Evolutionary conservation across 2,797 vertebrate genomes (phyloP), one percentile per base, ranked within the genome.

Genomic region (Rhinoraja longicauda): DNA sequence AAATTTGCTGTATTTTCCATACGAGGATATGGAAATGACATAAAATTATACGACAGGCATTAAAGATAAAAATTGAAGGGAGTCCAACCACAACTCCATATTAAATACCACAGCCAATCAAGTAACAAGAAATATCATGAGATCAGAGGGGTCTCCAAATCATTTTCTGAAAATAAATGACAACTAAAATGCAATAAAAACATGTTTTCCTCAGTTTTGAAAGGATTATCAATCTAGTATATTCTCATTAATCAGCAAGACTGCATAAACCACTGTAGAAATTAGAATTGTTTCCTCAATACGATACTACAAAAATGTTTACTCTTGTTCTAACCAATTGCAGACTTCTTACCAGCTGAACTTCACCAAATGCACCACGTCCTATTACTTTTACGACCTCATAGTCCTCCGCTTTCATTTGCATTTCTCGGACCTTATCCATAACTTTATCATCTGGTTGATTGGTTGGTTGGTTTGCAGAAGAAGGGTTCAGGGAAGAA

Each of bases 361-460:
- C 99, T 96, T 99, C 98, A 72, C 99, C 99, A 95, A 99, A 99
- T 45, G 99, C 98, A 67, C 98, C 98, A 96, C 98, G 97, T 94
- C 99, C 99, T n/a, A 99, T 99, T 94, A 99, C 98, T 96, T 99
- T 99, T 78, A 99, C 98, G 94, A 98, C 97, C 94, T 99, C 99
- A 93, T 99, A 99, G 95, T 99, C 99, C 94, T 99, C 99, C 29
- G 97, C 98, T 95, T 98, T 99, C 98, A 99, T 99, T 95, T 99
- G 98, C 86, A 99, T 96, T 94, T 97, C 97, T 95, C 97, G 96
- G 67, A 98, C 96, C 94, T 98, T 97, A 93, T 95, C 95, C 94
- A 99, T 97, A 93, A 98, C 97, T 94, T 98, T 98, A 94, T 99
- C 98, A 97, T 99, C 99, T 99, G 95, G 21, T 72, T 67, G 15